Conservation (phyloP, 2,797 vertebrate species). For the Uromys caudimaculatus region DNA sequence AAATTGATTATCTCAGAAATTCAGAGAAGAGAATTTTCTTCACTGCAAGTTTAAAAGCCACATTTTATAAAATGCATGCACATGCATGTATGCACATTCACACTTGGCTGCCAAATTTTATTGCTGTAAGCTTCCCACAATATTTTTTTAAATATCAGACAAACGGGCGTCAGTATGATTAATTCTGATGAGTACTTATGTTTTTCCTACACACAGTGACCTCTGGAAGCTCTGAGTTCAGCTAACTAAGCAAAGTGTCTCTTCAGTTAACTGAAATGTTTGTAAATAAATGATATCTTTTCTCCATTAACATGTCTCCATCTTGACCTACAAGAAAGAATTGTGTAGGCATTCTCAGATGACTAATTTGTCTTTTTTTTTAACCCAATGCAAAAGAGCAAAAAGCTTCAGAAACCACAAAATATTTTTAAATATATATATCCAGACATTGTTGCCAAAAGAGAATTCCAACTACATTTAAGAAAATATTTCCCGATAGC, state of each 20-base stretch:
- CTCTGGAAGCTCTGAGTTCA: conserved; percentile 70
- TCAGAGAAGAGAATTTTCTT: conserved; percentile 26
- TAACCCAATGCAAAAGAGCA: conserved; percentile 47
- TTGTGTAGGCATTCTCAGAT: conserved; percentile 66
- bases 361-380: conserved; percentile 71
- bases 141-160: conserved; percentile 83
- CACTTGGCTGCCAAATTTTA: conserved; percentile 75
- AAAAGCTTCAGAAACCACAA: neutral
- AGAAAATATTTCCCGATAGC: conserved; percentile 19
- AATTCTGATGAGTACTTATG: conserved; percentile 81
- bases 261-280: conserved; percentile 81
- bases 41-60: conserved; percentile 61
- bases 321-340: conserved; percentile 80
- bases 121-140: conserved; percentile 76
- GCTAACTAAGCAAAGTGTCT: conserved; percentile 66
- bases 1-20: neutral
- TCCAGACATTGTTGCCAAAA: neutral
- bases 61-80: conserved; percentile 67
- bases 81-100: conserved; percentile 49
- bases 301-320: conserved; percentile 81
- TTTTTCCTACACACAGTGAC: conserved; percentile 79
- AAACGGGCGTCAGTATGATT: conserved; percentile 84
- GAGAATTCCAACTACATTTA: conserved; percentile 40
- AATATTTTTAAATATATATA: conserved; percentile 13
- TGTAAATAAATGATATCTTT: conserved; percentile 85